phyloP scores from a whole-genome alignment of 2,888 invertebrate species.

The Tipula confusa region DNA sequence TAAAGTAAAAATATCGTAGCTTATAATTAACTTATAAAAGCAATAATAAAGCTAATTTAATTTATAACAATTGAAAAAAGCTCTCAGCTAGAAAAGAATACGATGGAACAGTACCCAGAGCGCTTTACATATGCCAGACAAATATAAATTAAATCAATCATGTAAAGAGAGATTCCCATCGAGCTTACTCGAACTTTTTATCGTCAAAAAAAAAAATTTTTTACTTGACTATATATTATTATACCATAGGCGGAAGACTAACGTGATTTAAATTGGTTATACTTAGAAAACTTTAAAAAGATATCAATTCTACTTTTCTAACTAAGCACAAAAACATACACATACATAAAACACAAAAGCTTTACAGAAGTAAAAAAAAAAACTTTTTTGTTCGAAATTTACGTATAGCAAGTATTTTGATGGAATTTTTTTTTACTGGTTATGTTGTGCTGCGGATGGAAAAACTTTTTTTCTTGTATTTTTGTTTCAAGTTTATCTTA shows the following conservation, averaged over 20 bases:
- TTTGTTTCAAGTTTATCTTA: background rate
- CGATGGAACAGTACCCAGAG: background rate
- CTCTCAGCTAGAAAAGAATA: background rate
- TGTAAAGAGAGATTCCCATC: background rate
- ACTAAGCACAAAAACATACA: background rate
- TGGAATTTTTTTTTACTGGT: background rate
- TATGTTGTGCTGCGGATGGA: background rate
- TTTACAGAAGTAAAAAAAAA: background rate
- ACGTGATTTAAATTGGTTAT: constrained; percentile 25
- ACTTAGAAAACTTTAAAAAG: background rate
- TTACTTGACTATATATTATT: background rate
- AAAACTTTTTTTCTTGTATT: background rate
- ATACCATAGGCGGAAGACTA: background rate
- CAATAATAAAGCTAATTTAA: background rate
- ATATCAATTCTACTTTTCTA: background rate
- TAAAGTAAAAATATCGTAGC: background rate
- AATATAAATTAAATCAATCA: background rate
- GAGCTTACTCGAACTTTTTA: background rate
- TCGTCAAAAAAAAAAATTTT: background rate
- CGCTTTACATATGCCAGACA: background rate
- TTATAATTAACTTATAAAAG: background rate
- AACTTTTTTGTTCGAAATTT: background rate
- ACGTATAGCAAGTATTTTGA: background rate
- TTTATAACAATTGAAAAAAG: background rate
- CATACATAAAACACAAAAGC: background rate